phyloP scores from a whole-genome alignment of 2,113 vertebrate genomes.

The Lasiurus cinereus region DNA sequence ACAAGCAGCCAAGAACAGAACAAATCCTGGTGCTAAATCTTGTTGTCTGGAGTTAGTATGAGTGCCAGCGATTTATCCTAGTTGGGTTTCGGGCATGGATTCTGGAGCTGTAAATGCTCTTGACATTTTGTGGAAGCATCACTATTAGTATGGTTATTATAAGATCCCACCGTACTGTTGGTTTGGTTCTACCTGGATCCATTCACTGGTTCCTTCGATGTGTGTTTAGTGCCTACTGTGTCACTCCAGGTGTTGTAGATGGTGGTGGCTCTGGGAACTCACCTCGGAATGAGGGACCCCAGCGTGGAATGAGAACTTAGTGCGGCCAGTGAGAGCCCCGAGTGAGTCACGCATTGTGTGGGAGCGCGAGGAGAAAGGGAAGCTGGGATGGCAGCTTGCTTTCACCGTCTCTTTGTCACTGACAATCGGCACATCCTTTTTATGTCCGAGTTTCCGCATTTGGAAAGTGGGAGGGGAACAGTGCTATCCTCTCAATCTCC shows the following conservation, averaged over 20 bases:
- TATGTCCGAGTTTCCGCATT: neutral
- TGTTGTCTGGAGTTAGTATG: neutral
- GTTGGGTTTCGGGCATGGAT: neutral
- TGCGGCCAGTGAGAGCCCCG: neutral
- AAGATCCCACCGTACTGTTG: neutral
- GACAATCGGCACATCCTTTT: neutral
- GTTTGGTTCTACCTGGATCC: neutral
- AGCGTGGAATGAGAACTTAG: neutral
- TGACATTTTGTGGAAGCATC: conserved; percentile 2
- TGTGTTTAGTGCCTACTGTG: neutral
- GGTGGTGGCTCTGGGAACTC: neutral
- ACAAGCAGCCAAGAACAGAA: neutral
- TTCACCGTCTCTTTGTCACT: neutral
- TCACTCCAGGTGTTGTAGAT: neutral
- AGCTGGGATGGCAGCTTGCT: neutral
- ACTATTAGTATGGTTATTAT: conserved; percentile 18
- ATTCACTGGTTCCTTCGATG: neutral
- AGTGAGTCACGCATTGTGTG: neutral
- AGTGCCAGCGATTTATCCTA: neutral
- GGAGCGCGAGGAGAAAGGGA: no score
- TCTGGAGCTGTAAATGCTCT: neutral
- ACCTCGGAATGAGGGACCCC: neutral
- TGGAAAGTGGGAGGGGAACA: neutral
- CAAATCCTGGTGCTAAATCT: neutral
- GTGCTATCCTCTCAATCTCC: neutral